Conservation (phyloP, 2,113 vertebrate species). For the Lycocorax pyrrhopterus region DNA sequence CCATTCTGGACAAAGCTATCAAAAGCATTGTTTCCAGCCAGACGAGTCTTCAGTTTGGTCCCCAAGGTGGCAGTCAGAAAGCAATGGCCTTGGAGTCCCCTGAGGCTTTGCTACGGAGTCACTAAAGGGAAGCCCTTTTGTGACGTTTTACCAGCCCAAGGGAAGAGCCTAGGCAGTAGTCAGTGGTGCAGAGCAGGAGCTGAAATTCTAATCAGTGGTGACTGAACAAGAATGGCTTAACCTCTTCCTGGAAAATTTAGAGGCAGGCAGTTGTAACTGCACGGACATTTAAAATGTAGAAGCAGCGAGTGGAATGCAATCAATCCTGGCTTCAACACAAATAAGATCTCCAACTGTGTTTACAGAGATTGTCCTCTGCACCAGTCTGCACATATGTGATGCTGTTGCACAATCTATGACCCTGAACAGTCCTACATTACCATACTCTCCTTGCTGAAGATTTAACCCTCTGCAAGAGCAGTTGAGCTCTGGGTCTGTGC, state of each 20-base stretch:
- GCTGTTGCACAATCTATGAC: background rate
- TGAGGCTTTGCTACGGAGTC: background rate
- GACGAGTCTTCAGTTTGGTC: background rate
- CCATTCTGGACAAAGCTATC: background rate
- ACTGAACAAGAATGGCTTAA: background rate
- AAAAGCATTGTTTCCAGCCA: background rate
- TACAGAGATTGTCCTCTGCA: background rate
- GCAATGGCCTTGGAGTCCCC: background rate
- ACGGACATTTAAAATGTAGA: background rate
- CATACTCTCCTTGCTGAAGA: background rate
- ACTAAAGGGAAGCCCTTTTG: background rate
- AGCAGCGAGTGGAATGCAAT: background rate
- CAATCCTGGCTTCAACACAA: background rate
- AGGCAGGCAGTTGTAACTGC: background rate
- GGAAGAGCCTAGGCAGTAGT: background rate
- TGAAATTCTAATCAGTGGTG: background rate
- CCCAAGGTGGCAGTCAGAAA: background rate
- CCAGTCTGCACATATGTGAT: background rate
- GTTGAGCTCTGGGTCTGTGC: background rate
- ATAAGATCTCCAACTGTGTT: constrained; percentile 9
- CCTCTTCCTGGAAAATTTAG: background rate
- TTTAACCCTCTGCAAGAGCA: background rate
- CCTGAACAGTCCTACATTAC: background rate
- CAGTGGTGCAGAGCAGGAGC: background rate
- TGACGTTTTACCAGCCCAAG: background rate